phyloP scores from a whole-genome alignment of 1,140 invertebrate species.

The Leptopilina boulardi region DNA sequence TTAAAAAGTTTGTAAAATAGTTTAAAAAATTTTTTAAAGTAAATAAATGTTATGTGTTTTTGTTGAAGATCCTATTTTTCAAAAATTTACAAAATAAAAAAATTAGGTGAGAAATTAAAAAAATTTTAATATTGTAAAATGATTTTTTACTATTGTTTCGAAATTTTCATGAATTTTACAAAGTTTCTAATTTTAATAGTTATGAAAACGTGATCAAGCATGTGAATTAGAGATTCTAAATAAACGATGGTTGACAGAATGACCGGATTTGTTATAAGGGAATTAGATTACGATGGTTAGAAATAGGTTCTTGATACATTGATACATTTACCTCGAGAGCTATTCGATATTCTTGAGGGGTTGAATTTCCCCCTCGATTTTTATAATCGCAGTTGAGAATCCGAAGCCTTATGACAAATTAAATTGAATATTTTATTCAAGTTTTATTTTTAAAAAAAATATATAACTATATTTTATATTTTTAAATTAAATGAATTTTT shows the following conservation, averaged over 20 bases:
- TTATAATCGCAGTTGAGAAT: background rate
- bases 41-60: no score
- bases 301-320: background rate
- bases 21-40: no score
- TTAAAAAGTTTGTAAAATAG: no score
- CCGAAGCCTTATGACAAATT: background rate
- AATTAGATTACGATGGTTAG: background rate
- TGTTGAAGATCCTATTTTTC: no score
- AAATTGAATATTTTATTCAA: background rate
- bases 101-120: no score
- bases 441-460: background rate
- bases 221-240: background rate
- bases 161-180: no score
- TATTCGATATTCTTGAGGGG: slow-evolving; percentile 9
- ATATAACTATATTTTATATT: background rate
- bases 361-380: background rate
- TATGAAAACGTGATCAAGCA: background rate
- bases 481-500: background rate
- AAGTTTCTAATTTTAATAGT: no score
- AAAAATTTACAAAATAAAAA: no score
- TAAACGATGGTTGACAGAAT: background rate
- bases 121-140: no score
- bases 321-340: background rate
- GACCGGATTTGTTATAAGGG: background rate
- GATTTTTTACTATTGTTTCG: no score